Evolutionary conservation across 2,888 invertebrate species (phyloP).

Genomic region (Drosophila antonietae): DNA sequence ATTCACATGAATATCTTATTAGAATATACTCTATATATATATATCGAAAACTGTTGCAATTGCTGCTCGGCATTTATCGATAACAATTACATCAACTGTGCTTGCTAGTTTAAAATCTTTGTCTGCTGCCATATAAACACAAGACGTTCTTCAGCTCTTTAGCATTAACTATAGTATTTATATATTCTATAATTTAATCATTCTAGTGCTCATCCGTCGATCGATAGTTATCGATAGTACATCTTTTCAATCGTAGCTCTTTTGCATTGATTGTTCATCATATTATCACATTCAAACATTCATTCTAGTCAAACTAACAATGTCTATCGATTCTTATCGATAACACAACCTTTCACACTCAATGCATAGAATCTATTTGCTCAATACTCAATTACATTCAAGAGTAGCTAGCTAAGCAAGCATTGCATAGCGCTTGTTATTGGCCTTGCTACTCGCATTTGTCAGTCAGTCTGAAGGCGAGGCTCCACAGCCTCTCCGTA

Average conservation of each 20-base stretch:
- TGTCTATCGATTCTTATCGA: slow-evolving; percentile 21
- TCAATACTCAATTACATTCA: slow-evolving; percentile 12
- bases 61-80: no score
- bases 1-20: no score
- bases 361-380: not conserved
- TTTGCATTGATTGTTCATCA: not conserved
- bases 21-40: no score
- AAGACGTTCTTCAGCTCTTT: not conserved
- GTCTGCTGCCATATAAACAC: no score
- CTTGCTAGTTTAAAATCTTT: no score
- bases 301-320: no score
- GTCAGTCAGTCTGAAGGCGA: slow-evolving; percentile 12
- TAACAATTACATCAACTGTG: no score
- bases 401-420: slow-evolving; percentile 13
- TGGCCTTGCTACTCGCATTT: slow-evolving; percentile 16
- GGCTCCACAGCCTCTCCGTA: not conserved
- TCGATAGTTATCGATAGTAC: not conserved
- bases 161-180: not conserved
- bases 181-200: not conserved
- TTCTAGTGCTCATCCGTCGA: not conserved
- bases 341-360: not conserved
- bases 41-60: no score
- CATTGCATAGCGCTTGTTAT: slow-evolving; percentile 8
- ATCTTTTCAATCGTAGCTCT: no score
- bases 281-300: not conserved